Evolutionary conservation across 2,113 vertebrate genomes (phyloP).

Genomic region (Podilymbus podiceps): DNA sequence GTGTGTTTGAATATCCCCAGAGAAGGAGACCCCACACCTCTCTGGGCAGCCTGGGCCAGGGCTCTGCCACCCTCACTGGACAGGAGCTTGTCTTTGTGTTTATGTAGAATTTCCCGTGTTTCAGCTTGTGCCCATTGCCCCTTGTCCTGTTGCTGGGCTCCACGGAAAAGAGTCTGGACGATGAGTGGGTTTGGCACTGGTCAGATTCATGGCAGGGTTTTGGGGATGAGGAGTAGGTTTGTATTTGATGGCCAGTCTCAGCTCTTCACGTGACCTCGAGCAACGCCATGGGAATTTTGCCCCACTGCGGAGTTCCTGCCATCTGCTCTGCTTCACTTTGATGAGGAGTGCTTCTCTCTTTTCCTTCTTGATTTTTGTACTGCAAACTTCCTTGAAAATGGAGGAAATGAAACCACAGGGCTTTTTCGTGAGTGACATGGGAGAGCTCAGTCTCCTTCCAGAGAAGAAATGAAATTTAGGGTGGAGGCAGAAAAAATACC

Average conservation of each 20-base stretch:
- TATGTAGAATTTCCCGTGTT: no score
- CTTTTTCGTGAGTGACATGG: neutral
- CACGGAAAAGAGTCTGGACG: no score
- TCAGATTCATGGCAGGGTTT: neutral
- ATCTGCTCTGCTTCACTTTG: neutral
- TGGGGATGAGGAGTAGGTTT: neutral
- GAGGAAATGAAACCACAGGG: constrained; percentile 73
- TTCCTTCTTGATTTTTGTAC: constrained; percentile 65
- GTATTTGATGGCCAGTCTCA: fast-evolving
- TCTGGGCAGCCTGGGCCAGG: no score
- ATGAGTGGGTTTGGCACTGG: neutral
- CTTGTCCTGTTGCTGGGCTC: no score
- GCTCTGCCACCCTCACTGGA: no score
- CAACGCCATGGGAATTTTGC: neutral
- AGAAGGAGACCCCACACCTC: no score
- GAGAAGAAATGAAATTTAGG: constrained; percentile 55
- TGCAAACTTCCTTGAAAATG: constrained; percentile 67
- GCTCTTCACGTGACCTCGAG: neutral
- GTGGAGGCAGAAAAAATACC: constrained; percentile 15
- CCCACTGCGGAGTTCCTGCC: neutral
- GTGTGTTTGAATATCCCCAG: no score
- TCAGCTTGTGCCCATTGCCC: no score
- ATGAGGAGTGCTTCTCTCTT: constrained; percentile 32
- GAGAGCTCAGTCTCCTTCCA: neutral
- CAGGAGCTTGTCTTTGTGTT: no score